phyloP scores from a whole-genome alignment of 2,888 invertebrate species.

The Nemapogon koenigi region DNA sequence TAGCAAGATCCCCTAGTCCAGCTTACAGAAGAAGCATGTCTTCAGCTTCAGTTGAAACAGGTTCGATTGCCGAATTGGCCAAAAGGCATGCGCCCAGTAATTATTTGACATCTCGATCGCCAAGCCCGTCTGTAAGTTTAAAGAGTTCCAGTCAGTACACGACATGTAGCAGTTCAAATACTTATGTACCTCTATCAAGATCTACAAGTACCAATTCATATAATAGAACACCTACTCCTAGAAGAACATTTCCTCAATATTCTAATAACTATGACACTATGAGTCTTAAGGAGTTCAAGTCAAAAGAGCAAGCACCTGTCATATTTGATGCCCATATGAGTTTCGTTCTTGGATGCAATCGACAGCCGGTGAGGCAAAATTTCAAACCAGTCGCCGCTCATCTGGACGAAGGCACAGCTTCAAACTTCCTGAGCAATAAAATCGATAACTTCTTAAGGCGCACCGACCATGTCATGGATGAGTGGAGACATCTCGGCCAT shows the following conservation, averaged over 20 bases:
- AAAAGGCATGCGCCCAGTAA: slow-evolving; percentile 41
- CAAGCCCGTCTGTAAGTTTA: slow-evolving; percentile 54
- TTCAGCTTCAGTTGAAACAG: slow-evolving; percentile 47
- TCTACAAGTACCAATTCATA: slow-evolving; percentile 50
- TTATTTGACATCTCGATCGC: slow-evolving; percentile 57
- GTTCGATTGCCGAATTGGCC: slow-evolving; percentile 55
- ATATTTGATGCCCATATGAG: slow-evolving; percentile 84
- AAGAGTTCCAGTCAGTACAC: slow-evolving; percentile 54
- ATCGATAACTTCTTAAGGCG: slow-evolving; percentile 81
- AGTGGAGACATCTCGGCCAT: slow-evolving; percentile 78
- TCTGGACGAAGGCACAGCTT: slow-evolving; percentile 77
- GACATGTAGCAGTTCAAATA: slow-evolving; percentile 53
- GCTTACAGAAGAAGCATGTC: slow-evolving; percentile 45
- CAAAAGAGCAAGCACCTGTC: slow-evolving; percentile 77
- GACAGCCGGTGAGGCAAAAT: slow-evolving; percentile 71
- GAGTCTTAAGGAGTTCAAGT: slow-evolving; percentile 65
- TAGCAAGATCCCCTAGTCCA: slow-evolving; percentile 43
- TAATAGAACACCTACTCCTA: slow-evolving; percentile 61
- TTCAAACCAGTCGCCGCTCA: slow-evolving; percentile 78
- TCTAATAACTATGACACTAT: slow-evolving; percentile 48
- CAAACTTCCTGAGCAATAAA: slow-evolving; percentile 75
- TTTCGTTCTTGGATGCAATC: slow-evolving; percentile 77
- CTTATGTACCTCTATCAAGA: slow-evolving; percentile 45
- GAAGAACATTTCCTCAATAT: slow-evolving; percentile 73
- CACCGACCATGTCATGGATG: slow-evolving; percentile 89